A percentile compares a stretch with the other conserved stretches of the same genome.
phyloP scores from a whole-genome alignment of 2,797 vertebrate genomes.

The Acanthopagrus latus region DNA sequence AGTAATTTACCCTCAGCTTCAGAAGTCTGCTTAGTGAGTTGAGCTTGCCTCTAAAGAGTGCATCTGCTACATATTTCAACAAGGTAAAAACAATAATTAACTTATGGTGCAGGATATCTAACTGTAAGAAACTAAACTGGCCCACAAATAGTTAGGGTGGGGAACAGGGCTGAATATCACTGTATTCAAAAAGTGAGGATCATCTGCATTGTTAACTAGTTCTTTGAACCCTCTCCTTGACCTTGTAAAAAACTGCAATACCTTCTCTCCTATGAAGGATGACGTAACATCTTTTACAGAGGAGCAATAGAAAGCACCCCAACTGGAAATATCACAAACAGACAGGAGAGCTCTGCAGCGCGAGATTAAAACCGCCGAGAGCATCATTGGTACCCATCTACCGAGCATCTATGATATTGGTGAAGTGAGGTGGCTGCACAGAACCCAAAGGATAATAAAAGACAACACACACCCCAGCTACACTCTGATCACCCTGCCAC shows the following conservation, averaged over 20 bases:
- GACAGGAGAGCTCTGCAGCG: too few relatives aligned
- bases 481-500: too few relatives aligned
- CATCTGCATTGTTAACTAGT: background rate
- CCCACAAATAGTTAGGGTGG: background rate
- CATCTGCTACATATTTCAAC: background rate
- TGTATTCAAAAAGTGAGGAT: background rate
- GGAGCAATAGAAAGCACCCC: background rate
- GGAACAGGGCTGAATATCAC: background rate
- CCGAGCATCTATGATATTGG: too few relatives aligned
- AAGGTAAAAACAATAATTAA: background rate
- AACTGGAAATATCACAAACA: too few relatives aligned
- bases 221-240: background rate
- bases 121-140: too few relatives aligned
- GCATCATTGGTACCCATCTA: too few relatives aligned
- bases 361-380: too few relatives aligned
- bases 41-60: background rate
- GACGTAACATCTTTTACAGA: too few relatives aligned
- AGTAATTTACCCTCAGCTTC: slow-evolving; percentile 42
- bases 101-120: background rate
- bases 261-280: background rate
- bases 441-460: background rate
- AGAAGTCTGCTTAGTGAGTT: slow-evolving; percentile 30
- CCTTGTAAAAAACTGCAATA: background rate
- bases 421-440: too few relatives aligned
- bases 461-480: too few relatives aligned